Conservation (phyloP, 2,888 invertebrate species). For the Apotomis capreana region DNA sequence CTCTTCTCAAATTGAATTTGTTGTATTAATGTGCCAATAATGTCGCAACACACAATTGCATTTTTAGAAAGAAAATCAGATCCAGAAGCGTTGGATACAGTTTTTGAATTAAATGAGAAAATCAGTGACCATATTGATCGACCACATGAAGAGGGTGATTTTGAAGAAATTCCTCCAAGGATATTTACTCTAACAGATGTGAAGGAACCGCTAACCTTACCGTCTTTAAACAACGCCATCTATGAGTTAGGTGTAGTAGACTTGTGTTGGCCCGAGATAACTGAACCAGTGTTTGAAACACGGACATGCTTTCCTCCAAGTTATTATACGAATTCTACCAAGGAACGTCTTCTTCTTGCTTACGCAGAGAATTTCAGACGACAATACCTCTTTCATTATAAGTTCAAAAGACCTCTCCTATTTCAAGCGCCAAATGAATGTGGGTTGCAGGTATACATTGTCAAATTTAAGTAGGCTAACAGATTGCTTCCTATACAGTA, state of each 20-base stretch:
- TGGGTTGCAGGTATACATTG: constrained; percentile 85
- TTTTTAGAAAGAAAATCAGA: constrained; percentile 57
- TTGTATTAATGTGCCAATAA: background rate
- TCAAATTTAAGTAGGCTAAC: no score
- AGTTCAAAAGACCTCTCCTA: constrained; percentile 85
- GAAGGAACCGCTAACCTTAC: constrained; percentile 71
- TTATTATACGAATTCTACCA: constrained; percentile 86
- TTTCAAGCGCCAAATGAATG: constrained; percentile 90
- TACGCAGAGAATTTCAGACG: constrained; percentile 91
- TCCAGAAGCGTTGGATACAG: constrained; percentile 63
- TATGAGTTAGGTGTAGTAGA: constrained; percentile 85
- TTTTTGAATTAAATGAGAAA: constrained; percentile 75
- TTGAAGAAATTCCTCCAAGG: constrained; percentile 67
- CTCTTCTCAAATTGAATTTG: background rate
- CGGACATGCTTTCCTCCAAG: constrained; percentile 84
- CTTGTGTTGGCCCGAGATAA: constrained; percentile 85
- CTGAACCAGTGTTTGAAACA: constrained; percentile 81
- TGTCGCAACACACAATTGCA: constrained; percentile 21
- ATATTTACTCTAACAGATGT: constrained; percentile 68
- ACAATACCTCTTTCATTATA: constrained; percentile 85
- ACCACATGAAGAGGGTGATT: constrained; percentile 61
- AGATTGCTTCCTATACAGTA: no score
- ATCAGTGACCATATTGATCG: constrained; percentile 63
- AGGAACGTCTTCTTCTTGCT: constrained; percentile 88
- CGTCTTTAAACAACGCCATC: constrained; percentile 83